Evolutionary conservation across 1,140 invertebrate species (phyloP), one percentile per base, ranked within the genome.

Genomic region (Cherax quadricarinatus): DNA sequence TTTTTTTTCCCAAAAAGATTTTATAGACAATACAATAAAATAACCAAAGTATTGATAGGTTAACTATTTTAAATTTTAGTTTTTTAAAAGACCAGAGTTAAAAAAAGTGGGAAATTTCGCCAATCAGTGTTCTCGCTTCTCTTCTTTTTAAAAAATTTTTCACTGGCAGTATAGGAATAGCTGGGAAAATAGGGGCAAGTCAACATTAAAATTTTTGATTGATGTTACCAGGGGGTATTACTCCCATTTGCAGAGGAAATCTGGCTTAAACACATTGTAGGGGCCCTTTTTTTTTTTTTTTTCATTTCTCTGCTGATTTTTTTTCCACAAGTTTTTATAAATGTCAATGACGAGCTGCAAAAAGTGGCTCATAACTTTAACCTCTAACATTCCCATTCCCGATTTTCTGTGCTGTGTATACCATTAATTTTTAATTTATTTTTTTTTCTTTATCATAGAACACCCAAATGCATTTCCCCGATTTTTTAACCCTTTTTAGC

Each of bases 21-120:
- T 88, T 88, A 88, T 83, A 92, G 82, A 57, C 73, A 83, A 83
- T 84, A 88, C 90, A 92, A 88, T 92, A 88, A 88, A 88, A 88
- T 92, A 92, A 92, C 91, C 91, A 92, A 92, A 92, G 91, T 92
- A 92, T 92, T 92, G 81, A 85, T 92, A 92, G 86, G 91, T 66
- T 92, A 88, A 92, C 80, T 92, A 92, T 92, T 92, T 92, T 92
- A 92, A 87, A 86, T 88, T 84, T 48, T 88, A 92, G 91, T 86
- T 70, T 91, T 81, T 91, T 87, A 91, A 84, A 91, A 82, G 78
- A 80, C 62, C 75, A 91, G 75, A 66, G n/a, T 86, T 91, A 91
- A 91, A 78, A 62, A 73, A 81, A n/a, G n/a, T n/a, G 79, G 82
- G 89, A 91, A 86, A 78, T 91, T 84, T 91, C 85, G 89, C 89